Conservation (phyloP, 2,797 vertebrate species). For the Liparis tanakae region DNA sequence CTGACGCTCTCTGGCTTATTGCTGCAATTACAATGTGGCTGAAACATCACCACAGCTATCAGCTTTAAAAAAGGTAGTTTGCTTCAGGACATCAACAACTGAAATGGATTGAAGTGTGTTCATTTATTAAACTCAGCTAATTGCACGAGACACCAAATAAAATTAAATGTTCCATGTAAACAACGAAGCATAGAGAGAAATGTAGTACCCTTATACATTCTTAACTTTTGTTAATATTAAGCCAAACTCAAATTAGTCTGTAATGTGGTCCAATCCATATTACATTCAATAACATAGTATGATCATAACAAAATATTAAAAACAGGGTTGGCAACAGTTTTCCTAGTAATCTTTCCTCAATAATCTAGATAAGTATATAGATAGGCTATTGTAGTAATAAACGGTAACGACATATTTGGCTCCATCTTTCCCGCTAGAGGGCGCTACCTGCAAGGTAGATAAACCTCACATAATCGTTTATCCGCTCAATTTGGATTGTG, state of each 20-base stretch:
- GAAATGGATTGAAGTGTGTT: constrained; percentile 34
- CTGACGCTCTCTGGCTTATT: constrained; percentile 56
- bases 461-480: constrained; percentile 22
- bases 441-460: not conserved
- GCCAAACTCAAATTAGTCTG: too few relatives aligned
- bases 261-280: too few relatives aligned
- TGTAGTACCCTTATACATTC: too few relatives aligned
- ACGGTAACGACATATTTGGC: not conserved
- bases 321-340: not conserved
- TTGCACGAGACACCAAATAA: constrained; percentile 13
- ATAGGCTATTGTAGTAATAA: not conserved
- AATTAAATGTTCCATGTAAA: constrained; percentile 14
- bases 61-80: constrained; percentile 10
- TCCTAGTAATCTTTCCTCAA: not conserved
- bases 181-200: not conserved
- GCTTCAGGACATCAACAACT: constrained; percentile 29
- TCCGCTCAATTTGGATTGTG: constrained; percentile 47
- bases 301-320: too few relatives aligned
- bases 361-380: not conserved
- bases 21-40: constrained; percentile 52
- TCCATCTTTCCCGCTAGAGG: not conserved
- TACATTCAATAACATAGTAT: too few relatives aligned
- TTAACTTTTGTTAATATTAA: too few relatives aligned
- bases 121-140: constrained; percentile 41
- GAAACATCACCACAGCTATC: not conserved